phyloP scores from a whole-genome alignment of 2,797 vertebrate genomes.

The Erpetoichthys calabaricus region DNA sequence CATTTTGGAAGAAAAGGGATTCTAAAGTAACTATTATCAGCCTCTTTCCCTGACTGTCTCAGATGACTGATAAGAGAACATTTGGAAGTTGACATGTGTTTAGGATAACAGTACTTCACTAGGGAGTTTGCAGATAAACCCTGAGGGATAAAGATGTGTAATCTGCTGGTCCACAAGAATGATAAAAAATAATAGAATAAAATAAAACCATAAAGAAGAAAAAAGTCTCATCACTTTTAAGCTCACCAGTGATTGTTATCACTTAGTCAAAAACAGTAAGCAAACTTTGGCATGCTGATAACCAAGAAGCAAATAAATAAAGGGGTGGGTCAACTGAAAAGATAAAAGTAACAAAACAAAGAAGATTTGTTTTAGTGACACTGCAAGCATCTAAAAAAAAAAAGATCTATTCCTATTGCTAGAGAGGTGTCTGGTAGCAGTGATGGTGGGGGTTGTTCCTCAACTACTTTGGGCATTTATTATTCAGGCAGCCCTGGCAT shows the following conservation, averaged over 20 bases:
- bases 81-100: slow-evolving; percentile 13
- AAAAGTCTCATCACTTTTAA: slow-evolving; percentile 32
- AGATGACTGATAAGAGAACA: slow-evolving; percentile 22
- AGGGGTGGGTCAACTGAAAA: too few species aligned
- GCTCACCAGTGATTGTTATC: slow-evolving; percentile 27
- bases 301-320: too few species aligned
- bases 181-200: not conserved
- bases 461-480: not conserved
- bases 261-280: slow-evolving; percentile 7
- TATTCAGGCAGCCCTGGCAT: too few species aligned
- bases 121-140: slow-evolving; percentile 8
- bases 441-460: slow-evolving; percentile 1
- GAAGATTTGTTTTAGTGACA: not conserved
- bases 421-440: not conserved
- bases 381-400: not conserved
- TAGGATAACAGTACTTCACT: slow-evolving; percentile 15
- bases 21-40: slow-evolving; percentile 24
- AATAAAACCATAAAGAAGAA: slow-evolving; percentile 8
- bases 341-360: too few species aligned
- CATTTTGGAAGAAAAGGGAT: slow-evolving; percentile 17
- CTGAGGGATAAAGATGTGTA: slow-evolving; percentile 11
- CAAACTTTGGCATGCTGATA: too few species aligned
- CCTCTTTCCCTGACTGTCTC: slow-evolving; percentile 17
- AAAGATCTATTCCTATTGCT: not conserved
- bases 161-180: slow-evolving; percentile 6